Percentiles rank a stretch among this genome's conserved stretches.
These are phyloP conservation scores for Clavelina lepadiformis DNA, from an alignment of 23 tunicate genomes.

Conservation along the genomic window DNA sequence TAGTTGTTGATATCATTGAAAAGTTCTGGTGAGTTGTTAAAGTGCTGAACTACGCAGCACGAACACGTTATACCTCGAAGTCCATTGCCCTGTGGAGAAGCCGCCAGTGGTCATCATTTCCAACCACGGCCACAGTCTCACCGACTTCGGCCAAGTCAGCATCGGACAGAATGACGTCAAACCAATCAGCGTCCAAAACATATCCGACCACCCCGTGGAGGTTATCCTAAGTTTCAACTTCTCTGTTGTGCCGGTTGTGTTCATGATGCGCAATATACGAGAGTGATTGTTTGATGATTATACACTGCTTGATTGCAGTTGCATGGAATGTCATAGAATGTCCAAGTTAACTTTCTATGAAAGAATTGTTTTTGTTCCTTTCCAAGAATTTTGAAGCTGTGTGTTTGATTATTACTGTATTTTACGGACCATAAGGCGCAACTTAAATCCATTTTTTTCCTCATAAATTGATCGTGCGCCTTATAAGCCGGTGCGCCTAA, in stretches of 20 bases:
- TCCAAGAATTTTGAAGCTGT: too few relatives aligned
- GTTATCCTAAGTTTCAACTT: slow-evolving; percentile 12
- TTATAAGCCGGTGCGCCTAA: too few relatives aligned
- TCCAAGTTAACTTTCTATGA: too few relatives aligned
- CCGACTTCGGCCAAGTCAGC: slow-evolving; percentile 85
- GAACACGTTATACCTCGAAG: slow-evolving; percentile 74
- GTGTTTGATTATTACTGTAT: too few relatives aligned
- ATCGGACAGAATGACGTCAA: slow-evolving; percentile 75
- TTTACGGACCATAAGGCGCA: too few relatives aligned
- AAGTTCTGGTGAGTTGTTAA: too few relatives aligned
- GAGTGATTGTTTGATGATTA: not conserved
- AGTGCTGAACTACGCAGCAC: too few relatives aligned
- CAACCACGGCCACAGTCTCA: slow-evolving; percentile 71
- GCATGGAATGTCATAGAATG: too few relatives aligned
- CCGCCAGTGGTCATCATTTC: slow-evolving; percentile 92
- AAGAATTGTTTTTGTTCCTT: too few relatives aligned
- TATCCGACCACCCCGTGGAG: slow-evolving; percentile 64
- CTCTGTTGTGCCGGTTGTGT: not conserved
- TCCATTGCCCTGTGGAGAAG: slow-evolving; percentile 71
- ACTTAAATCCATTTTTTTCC: too few relatives aligned
- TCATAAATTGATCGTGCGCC: too few relatives aligned
- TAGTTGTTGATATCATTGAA: too few relatives aligned
- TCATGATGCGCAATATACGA: not conserved
- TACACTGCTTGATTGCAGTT: not conserved
- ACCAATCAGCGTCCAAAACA: slow-evolving; percentile 85